These are phyloP conservation scores for Idris sp. DNA, from an alignment of 1,140 invertebrate species.

Conservation along the genomic window DNA sequence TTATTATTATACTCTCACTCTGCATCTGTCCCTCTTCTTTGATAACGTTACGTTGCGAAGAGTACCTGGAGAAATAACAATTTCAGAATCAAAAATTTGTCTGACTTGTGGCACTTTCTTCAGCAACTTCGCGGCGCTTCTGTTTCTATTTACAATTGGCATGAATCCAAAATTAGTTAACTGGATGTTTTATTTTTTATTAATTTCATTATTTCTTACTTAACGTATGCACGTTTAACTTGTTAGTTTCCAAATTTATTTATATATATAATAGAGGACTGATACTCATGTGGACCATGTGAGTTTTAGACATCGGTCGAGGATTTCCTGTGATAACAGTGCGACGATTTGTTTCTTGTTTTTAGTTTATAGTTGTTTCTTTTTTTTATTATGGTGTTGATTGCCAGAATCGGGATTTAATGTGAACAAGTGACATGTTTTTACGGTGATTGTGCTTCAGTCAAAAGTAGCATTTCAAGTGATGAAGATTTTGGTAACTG, in stretches of 20 bases:
- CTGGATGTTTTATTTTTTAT: constrained; percentile 41
- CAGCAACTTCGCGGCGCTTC: constrained; percentile 13
- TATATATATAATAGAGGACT: too few species aligned
- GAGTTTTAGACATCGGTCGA: constrained; percentile 6
- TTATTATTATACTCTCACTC: constrained; percentile 53
- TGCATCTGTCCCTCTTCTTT: constrained; percentile 54
- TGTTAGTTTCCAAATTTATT: constrained; percentile 45
- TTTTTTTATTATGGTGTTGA: constrained; percentile 15
- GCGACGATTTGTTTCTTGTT: constrained; percentile 60
- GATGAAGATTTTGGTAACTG: too few species aligned
- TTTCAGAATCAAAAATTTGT: neutral
- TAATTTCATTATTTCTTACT: constrained; percentile 24
- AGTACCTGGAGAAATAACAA: neutral
- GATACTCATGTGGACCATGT: constrained; percentile 25
- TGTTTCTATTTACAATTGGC: constrained; percentile 48
- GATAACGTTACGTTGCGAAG: constrained; percentile 19
- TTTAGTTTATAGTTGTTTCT: constrained; percentile 8
- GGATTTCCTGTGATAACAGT: constrained; percentile 49
- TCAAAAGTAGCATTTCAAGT: too few species aligned
- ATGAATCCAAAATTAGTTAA: constrained; percentile 29
- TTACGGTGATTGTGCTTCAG: too few species aligned
- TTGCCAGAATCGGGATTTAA: constrained; percentile 14
- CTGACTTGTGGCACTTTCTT: constrained; percentile 14
- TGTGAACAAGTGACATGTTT: constrained; percentile 38
- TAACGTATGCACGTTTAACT: constrained; percentile 30